A percentile compares a stretch with the other conserved stretches of the same genome.
These are phyloP conservation scores for Anthopleura sola DNA, from an alignment of 64 coral and sea anemone genomes.

Conservation along the genomic window DNA sequence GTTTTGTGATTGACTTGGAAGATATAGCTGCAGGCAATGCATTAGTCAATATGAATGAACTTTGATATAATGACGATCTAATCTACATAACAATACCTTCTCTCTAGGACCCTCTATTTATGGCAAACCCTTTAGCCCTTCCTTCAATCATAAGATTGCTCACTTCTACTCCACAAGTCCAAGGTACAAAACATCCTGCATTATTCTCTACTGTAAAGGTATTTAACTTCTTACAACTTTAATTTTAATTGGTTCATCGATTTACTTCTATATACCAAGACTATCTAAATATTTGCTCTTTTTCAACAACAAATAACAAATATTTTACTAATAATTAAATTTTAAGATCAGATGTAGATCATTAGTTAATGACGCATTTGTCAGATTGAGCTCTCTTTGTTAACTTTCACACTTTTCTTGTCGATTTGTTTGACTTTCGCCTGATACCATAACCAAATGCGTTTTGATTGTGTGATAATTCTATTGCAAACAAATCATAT, in stretches of 20 bases:
- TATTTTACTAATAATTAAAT: conserved; percentile 7
- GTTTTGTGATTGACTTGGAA: conserved; percentile 8
- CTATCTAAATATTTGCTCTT: not conserved
- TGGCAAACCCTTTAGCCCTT: conserved; percentile 45
- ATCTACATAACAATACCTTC: conserved; percentile 59
- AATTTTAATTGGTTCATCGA: not conserved
- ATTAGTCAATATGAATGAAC: conserved; percentile 44
- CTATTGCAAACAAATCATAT: conserved; percentile 23
- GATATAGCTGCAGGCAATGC: conserved; percentile 58
- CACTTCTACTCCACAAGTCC: not conserved
- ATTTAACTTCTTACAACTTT: not conserved
- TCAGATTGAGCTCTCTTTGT: not conserved
- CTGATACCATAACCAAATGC: not conserved
- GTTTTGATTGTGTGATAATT: conserved; percentile 13
- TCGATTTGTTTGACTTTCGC: conserved; percentile 1
- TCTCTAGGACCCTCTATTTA: conserved; percentile 52
- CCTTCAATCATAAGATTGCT: conserved; percentile 26
- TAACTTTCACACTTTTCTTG: not conserved
- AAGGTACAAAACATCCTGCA: not conserved
- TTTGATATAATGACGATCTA: conserved; percentile 43
- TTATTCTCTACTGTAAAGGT: not conserved
- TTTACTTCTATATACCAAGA: not conserved
- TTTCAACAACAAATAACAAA: not conserved
- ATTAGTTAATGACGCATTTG: not conserved
- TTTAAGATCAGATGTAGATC: not conserved